These are phyloP conservation scores for Nylanderia fulva DNA, from an alignment of 1,140 invertebrate genomes.

Conservation along the genomic window DNA sequence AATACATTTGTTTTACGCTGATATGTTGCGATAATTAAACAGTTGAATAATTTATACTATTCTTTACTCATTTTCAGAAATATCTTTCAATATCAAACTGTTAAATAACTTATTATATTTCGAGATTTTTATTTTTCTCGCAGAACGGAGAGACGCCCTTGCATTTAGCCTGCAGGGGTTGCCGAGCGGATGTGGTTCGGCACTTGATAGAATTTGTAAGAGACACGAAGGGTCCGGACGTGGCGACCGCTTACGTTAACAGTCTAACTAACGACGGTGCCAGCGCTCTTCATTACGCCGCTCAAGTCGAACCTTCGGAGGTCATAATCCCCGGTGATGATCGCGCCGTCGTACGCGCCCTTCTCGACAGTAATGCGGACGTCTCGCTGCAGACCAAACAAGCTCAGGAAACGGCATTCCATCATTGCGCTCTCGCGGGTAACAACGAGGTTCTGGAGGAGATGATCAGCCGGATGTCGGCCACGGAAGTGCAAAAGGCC, in stretches of 20 bases:
- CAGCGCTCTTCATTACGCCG: conserved; percentile 96
- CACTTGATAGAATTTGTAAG: conserved; percentile 95
- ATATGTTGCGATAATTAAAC: neutral
- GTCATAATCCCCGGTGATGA: conserved; percentile 93
- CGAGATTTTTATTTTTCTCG: neutral
- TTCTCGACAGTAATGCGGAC: conserved; percentile 96
- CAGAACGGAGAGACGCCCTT: conserved; percentile 98
- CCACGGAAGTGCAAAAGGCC: conserved; percentile 95
- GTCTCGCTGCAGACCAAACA: conserved; percentile 94
- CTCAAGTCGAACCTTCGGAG: conserved; percentile 92
- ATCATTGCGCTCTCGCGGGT: conserved; percentile 97
- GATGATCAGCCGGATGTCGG: conserved; percentile 95
- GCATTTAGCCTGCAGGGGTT: conserved; percentile 95
- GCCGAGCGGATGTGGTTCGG: conserved; percentile 94
- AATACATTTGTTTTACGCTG: neutral
- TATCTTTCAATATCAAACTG: conserved; percentile 1
- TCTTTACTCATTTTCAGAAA: too few relatives aligned
- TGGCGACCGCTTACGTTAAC: conserved; percentile 92
- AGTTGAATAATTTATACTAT: neutral
- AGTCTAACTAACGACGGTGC: conserved; percentile 96
- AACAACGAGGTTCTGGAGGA: conserved; percentile 98
- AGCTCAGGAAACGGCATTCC: conserved; percentile 96
- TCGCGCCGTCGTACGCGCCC: conserved; percentile 94
- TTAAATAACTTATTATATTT: neutral
- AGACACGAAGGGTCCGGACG: conserved; percentile 89